Percentiles rank a stretch among this genome's conserved stretches.
Evolutionary conservation across 2,888 invertebrate species (phyloP).

Genomic region (Aromia moschata): DNA sequence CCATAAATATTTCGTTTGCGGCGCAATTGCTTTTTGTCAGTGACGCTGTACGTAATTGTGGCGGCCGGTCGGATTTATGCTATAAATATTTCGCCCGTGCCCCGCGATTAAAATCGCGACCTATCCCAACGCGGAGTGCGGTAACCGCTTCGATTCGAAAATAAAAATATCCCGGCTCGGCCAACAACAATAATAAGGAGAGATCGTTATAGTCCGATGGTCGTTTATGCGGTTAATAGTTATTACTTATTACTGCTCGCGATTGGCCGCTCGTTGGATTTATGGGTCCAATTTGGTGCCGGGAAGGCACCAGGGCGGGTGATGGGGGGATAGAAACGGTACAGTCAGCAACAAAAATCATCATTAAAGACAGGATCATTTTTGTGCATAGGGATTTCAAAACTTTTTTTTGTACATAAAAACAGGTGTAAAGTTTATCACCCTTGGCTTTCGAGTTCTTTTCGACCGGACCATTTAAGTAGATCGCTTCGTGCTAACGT

Average conservation of each 20-base stretch:
- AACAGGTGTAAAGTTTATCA: too few relatives aligned
- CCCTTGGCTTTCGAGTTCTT: too few relatives aligned
- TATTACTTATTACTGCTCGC: neutral
- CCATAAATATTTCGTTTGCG: constrained; percentile 12
- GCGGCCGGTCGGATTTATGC: constrained; percentile 17
- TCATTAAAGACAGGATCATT: too few relatives aligned
- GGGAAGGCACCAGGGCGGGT: too few relatives aligned
- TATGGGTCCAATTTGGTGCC: constrained; percentile 3
- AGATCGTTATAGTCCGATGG: constrained; percentile 14
- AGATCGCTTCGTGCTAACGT: too few relatives aligned
- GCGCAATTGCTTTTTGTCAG: constrained; percentile 24
- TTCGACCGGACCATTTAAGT: too few relatives aligned
- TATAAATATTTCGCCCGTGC: constrained; percentile 25
- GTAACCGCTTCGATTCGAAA: constrained; percentile 18
- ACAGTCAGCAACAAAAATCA: too few relatives aligned
- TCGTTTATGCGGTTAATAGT: constrained; percentile 9
- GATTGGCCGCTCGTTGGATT: constrained; percentile 5
- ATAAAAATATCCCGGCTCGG: constrained; percentile 5
- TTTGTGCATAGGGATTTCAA: too few relatives aligned
- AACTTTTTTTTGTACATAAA: too few relatives aligned
- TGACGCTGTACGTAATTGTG: constrained; percentile 14
- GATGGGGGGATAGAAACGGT: too few relatives aligned
- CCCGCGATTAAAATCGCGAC: constrained; percentile 23
- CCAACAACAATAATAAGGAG: constrained; percentile 1
- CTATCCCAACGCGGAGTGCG: constrained; percentile 19